phyloP scores from a whole-genome alignment of 2,113 vertebrate genomes.

The Xenopus borealis region DNA sequence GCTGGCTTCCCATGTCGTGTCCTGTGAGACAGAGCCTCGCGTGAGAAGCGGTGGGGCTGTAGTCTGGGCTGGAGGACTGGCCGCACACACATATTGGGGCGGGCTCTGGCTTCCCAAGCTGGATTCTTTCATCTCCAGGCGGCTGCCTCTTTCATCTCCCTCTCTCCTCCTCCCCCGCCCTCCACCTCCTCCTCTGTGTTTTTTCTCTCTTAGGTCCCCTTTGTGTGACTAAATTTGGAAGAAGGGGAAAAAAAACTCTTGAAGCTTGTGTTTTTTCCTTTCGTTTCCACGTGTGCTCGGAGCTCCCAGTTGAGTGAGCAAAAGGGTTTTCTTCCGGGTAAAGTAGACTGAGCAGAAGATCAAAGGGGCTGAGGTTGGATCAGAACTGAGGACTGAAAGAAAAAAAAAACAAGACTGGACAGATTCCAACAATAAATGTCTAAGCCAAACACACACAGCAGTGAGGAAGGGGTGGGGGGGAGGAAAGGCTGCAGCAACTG shows the following conservation, averaged over 20 bases:
- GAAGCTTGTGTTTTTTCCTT: conserved; percentile 69
- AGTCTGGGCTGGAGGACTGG: conserved; percentile 9
- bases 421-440: conserved; percentile 78
- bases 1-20: too few species aligned
- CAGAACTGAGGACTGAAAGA: conserved; percentile 78
- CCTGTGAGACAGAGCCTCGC: conserved; percentile 7
- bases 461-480: neutral
- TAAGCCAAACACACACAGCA: conserved; percentile 58
- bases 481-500: conserved; percentile 41
- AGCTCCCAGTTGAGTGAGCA: conserved; percentile 89
- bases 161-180: conserved; percentile 19
- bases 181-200: conserved; percentile 48
- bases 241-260: conserved; percentile 61
- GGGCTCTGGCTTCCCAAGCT: conserved; percentile 55
- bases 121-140: conserved; percentile 84
- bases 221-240: conserved; percentile 98
- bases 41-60: conserved; percentile 29
- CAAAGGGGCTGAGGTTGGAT: conserved; percentile 91
- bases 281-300: conserved; percentile 89
- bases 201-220: conserved; percentile 70
- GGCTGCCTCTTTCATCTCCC: conserved; percentile 86
- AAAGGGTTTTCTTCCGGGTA: conserved; percentile 94
- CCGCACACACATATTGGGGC: conserved; percentile 23
- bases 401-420: conserved; percentile 66
- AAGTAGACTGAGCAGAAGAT: conserved; percentile 85